Conservation (phyloP, 2,888 invertebrate species). For the Steinernema hermaphroditum region DNA sequence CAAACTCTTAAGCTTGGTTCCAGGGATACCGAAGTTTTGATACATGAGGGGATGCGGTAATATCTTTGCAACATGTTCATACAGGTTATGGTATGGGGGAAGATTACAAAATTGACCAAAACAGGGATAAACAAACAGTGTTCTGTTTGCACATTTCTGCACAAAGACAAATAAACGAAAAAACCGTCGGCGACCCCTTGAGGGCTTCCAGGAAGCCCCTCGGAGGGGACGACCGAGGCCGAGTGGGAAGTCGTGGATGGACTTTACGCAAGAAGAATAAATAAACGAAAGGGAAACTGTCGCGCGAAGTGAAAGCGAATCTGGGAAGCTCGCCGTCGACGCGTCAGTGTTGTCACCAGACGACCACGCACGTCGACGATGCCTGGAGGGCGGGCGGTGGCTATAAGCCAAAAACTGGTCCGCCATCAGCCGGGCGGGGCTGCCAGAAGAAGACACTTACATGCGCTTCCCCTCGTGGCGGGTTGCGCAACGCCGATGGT, state of each 20-base stretch:
- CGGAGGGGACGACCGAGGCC: background rate
- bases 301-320: slow-evolving; percentile 31
- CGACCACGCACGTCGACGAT: slow-evolving; percentile 29
- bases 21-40: too few species aligned
- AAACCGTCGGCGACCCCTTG: background rate
- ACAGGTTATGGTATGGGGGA: too few species aligned
- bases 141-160: too few species aligned
- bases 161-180: background rate
- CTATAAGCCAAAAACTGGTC: slow-evolving; percentile 31
- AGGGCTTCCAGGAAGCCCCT: background rate
- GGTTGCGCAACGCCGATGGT: slow-evolving; percentile 30
- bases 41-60: too few species aligned
- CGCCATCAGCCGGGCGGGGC: slow-evolving; percentile 24
- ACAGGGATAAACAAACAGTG: too few species aligned
- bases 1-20: too few species aligned
- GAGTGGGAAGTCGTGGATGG: slow-evolving; percentile 8
- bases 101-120: too few species aligned
- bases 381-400: slow-evolving; percentile 31
- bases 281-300: slow-evolving; percentile 30
- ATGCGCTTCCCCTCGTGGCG: slow-evolving; percentile 16
- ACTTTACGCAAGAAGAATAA: slow-evolving; percentile 5
- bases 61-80: too few species aligned
- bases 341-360: slow-evolving; percentile 29
- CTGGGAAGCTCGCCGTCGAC: slow-evolving; percentile 28
- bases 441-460: slow-evolving; percentile 21